A percentile compares a stretch with the other conserved stretches of the same genome.
Conservation (phyloP, 2,888 invertebrate genomes). For the Trileptium ribeirensis region DNA sequence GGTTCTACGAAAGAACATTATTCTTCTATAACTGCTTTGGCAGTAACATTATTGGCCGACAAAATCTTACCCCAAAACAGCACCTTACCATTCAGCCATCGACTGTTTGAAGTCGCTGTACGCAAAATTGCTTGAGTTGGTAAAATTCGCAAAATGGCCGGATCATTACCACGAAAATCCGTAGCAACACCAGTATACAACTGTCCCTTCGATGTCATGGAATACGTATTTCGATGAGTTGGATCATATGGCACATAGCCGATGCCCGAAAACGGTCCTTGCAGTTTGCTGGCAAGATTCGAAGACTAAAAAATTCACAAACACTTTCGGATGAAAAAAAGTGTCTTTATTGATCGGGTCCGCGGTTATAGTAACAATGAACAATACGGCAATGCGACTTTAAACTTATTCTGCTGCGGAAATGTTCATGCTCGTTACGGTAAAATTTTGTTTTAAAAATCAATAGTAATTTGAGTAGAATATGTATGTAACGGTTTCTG, state of each 20-base stretch:
- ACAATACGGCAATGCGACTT: too few species aligned
- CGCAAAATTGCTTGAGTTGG: conserved; percentile 36
- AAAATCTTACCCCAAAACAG: background rate
- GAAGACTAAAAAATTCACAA: conserved; percentile 18
- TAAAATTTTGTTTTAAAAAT: too few species aligned
- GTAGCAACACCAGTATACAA: conserved; percentile 26
- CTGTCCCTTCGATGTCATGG: conserved; percentile 13
- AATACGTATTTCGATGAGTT: background rate
- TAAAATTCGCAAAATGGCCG: conserved; percentile 23
- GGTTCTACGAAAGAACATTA: too few species aligned
- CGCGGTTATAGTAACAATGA: too few species aligned
- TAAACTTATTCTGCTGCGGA: too few species aligned
- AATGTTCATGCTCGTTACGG: too few species aligned
- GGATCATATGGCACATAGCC: conserved; percentile 25
- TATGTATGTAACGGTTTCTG: too few species aligned
- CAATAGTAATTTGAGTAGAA: too few species aligned
- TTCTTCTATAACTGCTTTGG: too few species aligned
- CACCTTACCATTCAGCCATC: conserved; percentile 52
- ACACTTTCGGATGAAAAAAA: too few species aligned
- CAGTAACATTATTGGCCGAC: background rate
- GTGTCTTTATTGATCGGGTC: too few species aligned
- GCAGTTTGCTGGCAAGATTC: background rate
- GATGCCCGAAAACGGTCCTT: conserved; percentile 14
- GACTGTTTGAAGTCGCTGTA: conserved; percentile 48
- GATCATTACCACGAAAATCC: conserved; percentile 28